Conservation (phyloP, 2,113 vertebrate species). For the Heterotilapia buettikoferi region DNA sequence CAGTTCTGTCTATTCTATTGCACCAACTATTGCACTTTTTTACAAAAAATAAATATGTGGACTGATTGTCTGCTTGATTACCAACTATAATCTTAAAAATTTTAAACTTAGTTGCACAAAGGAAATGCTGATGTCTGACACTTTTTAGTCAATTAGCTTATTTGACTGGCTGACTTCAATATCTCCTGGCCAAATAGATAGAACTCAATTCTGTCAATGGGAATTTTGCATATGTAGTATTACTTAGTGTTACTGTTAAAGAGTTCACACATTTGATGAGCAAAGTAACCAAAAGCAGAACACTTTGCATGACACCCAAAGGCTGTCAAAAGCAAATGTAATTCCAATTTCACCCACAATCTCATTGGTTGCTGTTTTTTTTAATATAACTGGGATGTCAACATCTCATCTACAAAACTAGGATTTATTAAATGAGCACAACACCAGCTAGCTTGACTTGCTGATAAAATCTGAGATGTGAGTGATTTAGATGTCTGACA, state of each 20-base stretch:
- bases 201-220: neutral
- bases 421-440: neutral
- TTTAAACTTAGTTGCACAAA: neutral
- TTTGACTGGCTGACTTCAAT: neutral
- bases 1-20: neutral
- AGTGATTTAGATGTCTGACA: neutral
- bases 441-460: neutral
- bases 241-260: neutral
- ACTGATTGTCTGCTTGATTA: neutral
- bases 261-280: neutral
- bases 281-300: neutral
- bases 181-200: neutral
- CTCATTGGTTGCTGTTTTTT: neutral
- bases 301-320: neutral
- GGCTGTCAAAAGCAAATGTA: neutral
- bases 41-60: neutral
- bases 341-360: neutral
- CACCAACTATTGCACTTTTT: neutral
- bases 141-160: neutral
- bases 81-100: neutral
- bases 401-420: neutral
- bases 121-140: neutral
- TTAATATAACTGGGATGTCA: neutral
- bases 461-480: neutral
- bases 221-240: neutral